A percentile compares a stretch with the other conserved stretches of the same genome.
These are phyloP conservation scores for Helicoverpa zea DNA, from an alignment of 1,140 invertebrate species.

Conservation along the genomic window DNA sequence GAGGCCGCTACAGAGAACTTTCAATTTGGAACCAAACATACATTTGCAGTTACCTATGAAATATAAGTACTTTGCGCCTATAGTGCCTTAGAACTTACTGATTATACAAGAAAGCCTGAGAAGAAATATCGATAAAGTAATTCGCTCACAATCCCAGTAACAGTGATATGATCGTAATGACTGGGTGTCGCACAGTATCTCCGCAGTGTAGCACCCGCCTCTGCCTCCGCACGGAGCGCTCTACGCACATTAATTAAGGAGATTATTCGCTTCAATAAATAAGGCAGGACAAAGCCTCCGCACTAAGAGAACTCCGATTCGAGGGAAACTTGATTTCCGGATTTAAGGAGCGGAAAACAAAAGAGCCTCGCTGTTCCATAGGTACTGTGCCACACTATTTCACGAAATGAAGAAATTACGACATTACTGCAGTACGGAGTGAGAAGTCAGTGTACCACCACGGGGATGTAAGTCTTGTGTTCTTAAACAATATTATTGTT, in stretches of 20 bases:
- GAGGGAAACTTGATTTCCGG: conserved; percentile 21
- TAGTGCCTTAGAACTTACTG: too few species aligned
- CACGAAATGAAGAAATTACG: background rate
- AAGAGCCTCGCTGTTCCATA: background rate
- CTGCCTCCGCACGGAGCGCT: background rate
- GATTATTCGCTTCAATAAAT: conserved; percentile 26
- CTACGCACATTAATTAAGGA: conserved; percentile 2
- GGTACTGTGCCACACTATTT: background rate
- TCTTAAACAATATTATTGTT: background rate
- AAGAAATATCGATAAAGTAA: too few species aligned
- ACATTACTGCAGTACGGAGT: too few species aligned
- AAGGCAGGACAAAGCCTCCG: background rate
- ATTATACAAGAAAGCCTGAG: too few species aligned
- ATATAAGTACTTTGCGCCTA: too few species aligned
- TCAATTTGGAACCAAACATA: too few species aligned
- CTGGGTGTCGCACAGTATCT: too few species aligned
- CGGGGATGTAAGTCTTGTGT: background rate
- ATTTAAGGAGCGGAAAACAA: conserved; percentile 14
- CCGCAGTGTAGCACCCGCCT: background rate
- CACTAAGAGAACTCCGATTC: conserved; percentile 10
- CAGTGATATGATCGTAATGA: too few species aligned
- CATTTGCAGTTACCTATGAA: too few species aligned
- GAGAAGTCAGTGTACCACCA: too few species aligned
- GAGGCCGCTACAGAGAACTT: too few species aligned
- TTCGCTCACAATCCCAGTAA: too few species aligned